These are phyloP conservation scores for Lepidochitona cinerea DNA, from an alignment of 2,888 invertebrate species.

Conservation along the genomic window DNA sequence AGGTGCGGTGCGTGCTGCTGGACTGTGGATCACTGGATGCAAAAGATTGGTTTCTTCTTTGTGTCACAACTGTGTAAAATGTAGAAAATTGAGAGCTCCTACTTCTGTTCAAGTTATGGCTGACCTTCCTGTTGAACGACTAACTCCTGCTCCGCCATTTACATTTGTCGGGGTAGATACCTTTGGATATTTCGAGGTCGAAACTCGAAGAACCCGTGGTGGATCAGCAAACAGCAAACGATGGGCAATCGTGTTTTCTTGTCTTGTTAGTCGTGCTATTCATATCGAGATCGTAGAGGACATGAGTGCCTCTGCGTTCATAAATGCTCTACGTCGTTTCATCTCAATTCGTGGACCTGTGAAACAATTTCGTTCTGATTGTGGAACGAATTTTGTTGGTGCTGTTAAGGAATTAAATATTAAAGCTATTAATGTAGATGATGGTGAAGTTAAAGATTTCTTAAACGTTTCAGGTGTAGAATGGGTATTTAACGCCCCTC, in stretches of 20 bases:
- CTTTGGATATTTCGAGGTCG: not conserved
- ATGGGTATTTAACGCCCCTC: too few relatives aligned
- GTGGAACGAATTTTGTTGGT: too few relatives aligned
- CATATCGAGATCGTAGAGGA: slow-evolving; percentile 3
- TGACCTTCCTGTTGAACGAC: not conserved
- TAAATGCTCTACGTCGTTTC: too few relatives aligned
- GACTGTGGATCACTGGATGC: not conserved
- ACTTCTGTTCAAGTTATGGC: too few relatives aligned
- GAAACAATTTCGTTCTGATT: too few relatives aligned
- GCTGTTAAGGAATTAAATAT: too few relatives aligned
- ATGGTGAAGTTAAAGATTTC: too few relatives aligned
- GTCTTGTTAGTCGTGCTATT: not conserved
- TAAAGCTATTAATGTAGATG: too few relatives aligned
- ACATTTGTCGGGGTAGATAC: slow-evolving; percentile 5
- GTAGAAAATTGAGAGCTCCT: too few relatives aligned
- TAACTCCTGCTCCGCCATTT: not conserved
- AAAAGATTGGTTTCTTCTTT: not conserved
- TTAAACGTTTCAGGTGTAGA: too few relatives aligned
- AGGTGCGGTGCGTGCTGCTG: not conserved
- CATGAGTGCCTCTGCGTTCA: not conserved
- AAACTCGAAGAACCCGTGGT: not conserved
- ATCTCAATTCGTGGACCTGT: too few relatives aligned
- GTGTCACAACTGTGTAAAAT: not conserved
- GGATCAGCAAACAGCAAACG: not conserved
- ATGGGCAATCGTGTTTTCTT: slow-evolving; percentile 8